Conservation (phyloP, 2,797 vertebrate species). For the Aulostomus chinensis region DNA sequence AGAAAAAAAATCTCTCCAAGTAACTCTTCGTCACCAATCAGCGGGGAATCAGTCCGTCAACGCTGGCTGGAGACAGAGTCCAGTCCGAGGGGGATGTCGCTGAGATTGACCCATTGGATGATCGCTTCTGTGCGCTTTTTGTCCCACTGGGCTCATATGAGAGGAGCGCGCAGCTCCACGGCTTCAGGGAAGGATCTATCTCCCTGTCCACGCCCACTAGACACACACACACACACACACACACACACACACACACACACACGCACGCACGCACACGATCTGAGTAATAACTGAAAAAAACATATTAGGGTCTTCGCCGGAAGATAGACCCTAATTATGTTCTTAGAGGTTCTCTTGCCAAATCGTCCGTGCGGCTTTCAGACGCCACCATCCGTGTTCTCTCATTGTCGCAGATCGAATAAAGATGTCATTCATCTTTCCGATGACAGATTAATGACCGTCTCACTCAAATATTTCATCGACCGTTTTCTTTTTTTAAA, state of each 20-base stretch:
- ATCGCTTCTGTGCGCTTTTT: slow-evolving; percentile 35
- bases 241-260: slow-evolving; percentile 5
- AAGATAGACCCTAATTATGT: too few species aligned
- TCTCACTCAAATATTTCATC: too few species aligned
- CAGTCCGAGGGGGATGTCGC: slow-evolving; percentile 10
- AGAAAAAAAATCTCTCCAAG: slow-evolving; percentile 7
- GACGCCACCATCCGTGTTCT: too few species aligned
- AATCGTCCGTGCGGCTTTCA: too few species aligned
- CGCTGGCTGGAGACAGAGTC: slow-evolving; percentile 3
- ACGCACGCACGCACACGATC: slow-evolving; percentile 15
- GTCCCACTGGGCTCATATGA: slow-evolving; percentile 43
- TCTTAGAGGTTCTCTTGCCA: too few species aligned
- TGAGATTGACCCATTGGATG: slow-evolving; percentile 29
- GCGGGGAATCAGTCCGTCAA: slow-evolving; percentile 21
- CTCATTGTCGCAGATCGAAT: too few species aligned
- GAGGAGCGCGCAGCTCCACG: slow-evolving; percentile 38
- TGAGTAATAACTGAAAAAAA: too few species aligned
- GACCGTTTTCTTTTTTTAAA: too few species aligned
- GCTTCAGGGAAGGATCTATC: slow-evolving; percentile 45
- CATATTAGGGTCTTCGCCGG: not conserved
- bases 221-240: slow-evolving; percentile 3
- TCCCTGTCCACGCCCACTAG: slow-evolving; percentile 65
- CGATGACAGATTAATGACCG: too few species aligned
- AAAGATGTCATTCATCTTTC: too few species aligned
- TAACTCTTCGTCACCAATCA: not conserved